Evolutionary conservation across 2,113 vertebrate species (phyloP).

Genomic region (Pyrgilauda ruficollis): DNA sequence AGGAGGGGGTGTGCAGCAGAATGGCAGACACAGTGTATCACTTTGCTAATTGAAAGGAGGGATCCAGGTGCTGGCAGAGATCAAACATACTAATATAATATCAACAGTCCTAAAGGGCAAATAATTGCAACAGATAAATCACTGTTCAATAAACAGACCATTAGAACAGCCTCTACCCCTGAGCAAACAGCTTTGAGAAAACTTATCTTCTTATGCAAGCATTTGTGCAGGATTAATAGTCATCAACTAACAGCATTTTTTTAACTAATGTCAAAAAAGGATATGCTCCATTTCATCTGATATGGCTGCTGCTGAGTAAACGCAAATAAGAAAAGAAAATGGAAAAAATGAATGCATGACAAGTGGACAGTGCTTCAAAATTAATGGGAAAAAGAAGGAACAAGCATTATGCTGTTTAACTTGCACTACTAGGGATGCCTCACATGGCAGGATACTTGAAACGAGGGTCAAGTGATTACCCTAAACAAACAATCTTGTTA

Average conservation of each 20-base stretch:
- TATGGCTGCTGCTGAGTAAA: not conserved
- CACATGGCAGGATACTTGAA: not conserved
- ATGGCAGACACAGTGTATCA: not conserved
- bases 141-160: conserved; percentile 31
- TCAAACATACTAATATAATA: not conserved
- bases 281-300: not conserved
- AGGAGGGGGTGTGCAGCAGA: not conserved
- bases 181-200: conserved; percentile 40
- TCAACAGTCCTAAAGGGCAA: conserved; percentile 9
- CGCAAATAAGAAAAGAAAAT: conserved; percentile 8
- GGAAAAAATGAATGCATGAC: not conserved
- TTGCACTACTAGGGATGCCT: not conserved
- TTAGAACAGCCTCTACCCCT: not conserved
- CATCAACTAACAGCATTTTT: conserved; percentile 24
- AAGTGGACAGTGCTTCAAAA: not conserved
- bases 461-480: not conserved
- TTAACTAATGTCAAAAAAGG: not conserved
- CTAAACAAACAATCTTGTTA: not conserved
- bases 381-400: not conserved
- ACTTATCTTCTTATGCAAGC: conserved; percentile 35
- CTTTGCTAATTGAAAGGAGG: conserved; percentile 22
- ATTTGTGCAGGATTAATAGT: conserved; percentile 25
- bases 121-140: conserved; percentile 55
- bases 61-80: conserved; percentile 23
- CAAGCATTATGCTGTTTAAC: not conserved